Evolutionary conservation across 2,797 vertebrate species (phyloP).

Genomic region (Rhabdomys pumilio): DNA sequence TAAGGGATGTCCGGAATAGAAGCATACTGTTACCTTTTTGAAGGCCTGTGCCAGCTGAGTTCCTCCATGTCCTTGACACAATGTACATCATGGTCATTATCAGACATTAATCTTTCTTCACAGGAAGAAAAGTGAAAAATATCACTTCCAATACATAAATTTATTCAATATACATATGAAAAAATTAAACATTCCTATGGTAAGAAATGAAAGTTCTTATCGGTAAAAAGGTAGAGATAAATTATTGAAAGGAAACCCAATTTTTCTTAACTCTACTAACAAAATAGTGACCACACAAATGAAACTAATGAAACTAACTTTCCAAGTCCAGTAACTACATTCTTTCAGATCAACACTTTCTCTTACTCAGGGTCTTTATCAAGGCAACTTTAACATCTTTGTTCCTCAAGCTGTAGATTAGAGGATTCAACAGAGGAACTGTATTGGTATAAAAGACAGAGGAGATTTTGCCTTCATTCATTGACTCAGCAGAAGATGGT

Average conservation of each 20-base stretch:
- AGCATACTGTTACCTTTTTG: no score
- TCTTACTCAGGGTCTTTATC: neutral
- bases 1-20: neutral
- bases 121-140: neutral
- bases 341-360: neutral
- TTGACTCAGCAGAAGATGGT: neutral
- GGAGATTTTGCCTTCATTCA: slow-evolving; percentile 62
- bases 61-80: neutral
- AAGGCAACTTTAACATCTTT: neutral
- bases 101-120: neutral
- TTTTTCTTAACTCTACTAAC: neutral
- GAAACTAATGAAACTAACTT: no score
- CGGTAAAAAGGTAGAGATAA: neutral
- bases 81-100: neutral
- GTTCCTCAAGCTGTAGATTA: slow-evolving; percentile 19
- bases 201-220: neutral
- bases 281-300: neutral
- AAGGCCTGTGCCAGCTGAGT: neutral
- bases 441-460: slow-evolving; percentile 71
- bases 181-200: neutral
- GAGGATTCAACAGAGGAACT: neutral
- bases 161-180: neutral
- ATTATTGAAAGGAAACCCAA: neutral
- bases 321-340: neutral
- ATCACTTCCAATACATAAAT: no score